Evolutionary conservation across 2,113 vertebrate species (phyloP).

Genomic region (Mobula hypostoma): DNA sequence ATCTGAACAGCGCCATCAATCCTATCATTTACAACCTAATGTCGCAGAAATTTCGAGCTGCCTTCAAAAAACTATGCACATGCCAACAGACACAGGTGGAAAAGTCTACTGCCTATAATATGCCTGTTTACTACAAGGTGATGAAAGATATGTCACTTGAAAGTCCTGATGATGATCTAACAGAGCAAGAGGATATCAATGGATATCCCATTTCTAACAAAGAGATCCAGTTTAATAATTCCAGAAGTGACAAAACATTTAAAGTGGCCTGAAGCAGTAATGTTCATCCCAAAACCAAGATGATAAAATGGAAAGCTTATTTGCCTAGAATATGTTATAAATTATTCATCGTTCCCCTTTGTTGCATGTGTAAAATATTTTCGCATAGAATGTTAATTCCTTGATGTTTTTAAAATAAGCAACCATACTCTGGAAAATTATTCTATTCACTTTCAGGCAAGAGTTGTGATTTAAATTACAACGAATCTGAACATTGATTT

Average conservation of each 20-base stretch:
- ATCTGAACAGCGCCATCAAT: conserved; percentile 74
- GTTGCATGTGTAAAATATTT: background rate
- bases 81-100: conserved; percentile 50
- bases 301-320: background rate
- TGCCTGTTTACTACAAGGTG: conserved; percentile 59
- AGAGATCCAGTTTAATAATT: conserved; percentile 44
- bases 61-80: conserved; percentile 64
- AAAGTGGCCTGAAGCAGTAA: conserved; percentile 43
- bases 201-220: conserved; percentile 42
- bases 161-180: conserved; percentile 51
- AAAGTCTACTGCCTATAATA: conserved; percentile 35
- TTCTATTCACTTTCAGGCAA: background rate
- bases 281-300: background rate
- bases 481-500: background rate
- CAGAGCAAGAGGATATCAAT: conserved; percentile 55
- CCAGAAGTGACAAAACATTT: conserved; percentile 39
- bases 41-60: conserved; percentile 74
- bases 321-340: background rate
- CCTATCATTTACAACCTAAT: conserved; percentile 77
- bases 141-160: conserved; percentile 58
- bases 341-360: background rate
- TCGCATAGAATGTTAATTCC: background rate
- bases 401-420: background rate
- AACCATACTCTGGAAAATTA: background rate
- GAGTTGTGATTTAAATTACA: background rate